Evolutionary conservation across 2,797 vertebrate species (phyloP), one percentile per base, ranked within the genome.

Genomic region (Acipenser oxyrinchus): DNA sequence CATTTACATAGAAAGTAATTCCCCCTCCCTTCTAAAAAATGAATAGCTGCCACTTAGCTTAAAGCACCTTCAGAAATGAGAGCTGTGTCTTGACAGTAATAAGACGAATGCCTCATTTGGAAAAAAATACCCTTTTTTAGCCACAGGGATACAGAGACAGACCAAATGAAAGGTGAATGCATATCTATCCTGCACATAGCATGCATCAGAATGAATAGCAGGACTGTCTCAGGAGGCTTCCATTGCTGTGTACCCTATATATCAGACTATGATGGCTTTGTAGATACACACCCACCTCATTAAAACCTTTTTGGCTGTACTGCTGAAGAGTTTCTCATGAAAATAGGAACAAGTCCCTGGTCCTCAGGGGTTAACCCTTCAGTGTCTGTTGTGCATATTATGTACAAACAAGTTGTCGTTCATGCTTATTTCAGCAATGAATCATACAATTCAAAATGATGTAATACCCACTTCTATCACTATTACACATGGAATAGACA

Each of bases 151-250:
- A 55, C 1, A 2, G 52, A 55, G 52, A 53, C 52, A 55, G 52
- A 55, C 52, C 52, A 55, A 55, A 55, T 55, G 52, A 55, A 55
- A 55, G 52, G 52, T 55, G 52, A 55, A 55, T 55, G 52, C 52
- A 4, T 55, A 55, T 55, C 6, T 55, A 55, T 9, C 52, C 6
- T 55, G 52, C 52, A n/a, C 52, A 55, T 55, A 55, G 52, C 52
- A 9, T 3, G 52, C 52, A 55, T 6, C 6, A 2, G 52, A 55
- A 55, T 55, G 52, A 55, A 55, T n/a, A 55, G 52, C 52, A 55
- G 52, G 8, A 55, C 52, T 9, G 52, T 55, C 52, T 55, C 52
- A 55, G 52, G 12, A 55, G 52, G 52, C 2, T n/a, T 55, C 52
- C 8, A 55, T 55, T 55, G 52, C 52, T 55, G 52, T 55, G 8